phyloP scores from a whole-genome alignment of 1,140 invertebrate species.

The Meloidogyne floridensis region DNA sequence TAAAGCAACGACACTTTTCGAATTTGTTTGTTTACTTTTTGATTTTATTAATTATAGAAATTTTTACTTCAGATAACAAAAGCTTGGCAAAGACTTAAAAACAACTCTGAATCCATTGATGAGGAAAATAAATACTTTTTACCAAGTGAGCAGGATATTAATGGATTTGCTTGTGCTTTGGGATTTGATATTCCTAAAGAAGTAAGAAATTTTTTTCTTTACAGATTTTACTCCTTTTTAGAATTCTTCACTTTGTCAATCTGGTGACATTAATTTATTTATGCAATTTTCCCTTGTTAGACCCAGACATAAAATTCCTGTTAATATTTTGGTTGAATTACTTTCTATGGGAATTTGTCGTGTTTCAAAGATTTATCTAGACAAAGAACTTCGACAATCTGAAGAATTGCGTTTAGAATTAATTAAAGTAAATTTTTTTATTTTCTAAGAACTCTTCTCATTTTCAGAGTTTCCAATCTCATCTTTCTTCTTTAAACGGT shows the following conservation, averaged over 20 bases:
- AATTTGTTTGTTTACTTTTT: neutral
- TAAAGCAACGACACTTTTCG: slow-evolving; percentile 33
- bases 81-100: neutral
- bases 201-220: neutral
- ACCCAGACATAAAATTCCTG: neutral
- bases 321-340: slow-evolving; percentile 16
- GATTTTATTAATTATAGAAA: too few species aligned
- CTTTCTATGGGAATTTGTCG: slow-evolving; percentile 20
- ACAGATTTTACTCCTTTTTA: neutral
- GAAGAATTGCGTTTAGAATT: slow-evolving; percentile 13
- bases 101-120: slow-evolving; percentile 10
- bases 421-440: slow-evolving; percentile 10
- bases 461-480: neutral
- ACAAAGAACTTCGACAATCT: neutral
- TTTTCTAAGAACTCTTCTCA: too few species aligned
- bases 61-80: too few species aligned
- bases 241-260: neutral
- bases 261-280: slow-evolving; percentile 3
- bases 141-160: neutral
- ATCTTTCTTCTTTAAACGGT: slow-evolving; percentile 8
- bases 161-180: neutral
- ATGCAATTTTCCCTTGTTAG: slow-evolving; percentile 4
- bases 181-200: neutral
- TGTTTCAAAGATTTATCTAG: slow-evolving; percentile 5
- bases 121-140: slow-evolving; percentile 11